Percentiles rank a stretch among this genome's conserved stretches.
phyloP scores from a whole-genome alignment of 2,888 invertebrate genomes.

The Tridacna crocea region DNA sequence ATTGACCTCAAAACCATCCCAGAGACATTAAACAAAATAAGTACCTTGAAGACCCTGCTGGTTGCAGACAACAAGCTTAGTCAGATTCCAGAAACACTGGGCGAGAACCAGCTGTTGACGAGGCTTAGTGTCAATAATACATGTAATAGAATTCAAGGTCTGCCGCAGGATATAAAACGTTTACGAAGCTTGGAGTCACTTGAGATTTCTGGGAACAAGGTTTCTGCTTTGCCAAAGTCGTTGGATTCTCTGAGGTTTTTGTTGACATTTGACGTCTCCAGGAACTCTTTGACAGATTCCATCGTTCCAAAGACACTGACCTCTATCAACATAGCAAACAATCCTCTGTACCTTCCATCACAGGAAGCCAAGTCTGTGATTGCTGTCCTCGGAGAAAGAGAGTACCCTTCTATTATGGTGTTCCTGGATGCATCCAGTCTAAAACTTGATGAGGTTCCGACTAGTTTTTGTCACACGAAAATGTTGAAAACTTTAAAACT shows the following conservation, averaged over 20 bases:
- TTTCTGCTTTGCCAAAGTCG: conserved; percentile 76
- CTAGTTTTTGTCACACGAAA: conserved; percentile 72
- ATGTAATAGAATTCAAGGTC: conserved; percentile 71
- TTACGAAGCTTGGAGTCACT: conserved; percentile 70
- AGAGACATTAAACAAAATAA: conserved; percentile 68
- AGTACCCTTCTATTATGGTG: conserved; percentile 73
- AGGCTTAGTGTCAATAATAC: conserved; percentile 71
- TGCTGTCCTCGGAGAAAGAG: conserved; percentile 70
- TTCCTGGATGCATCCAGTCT: conserved; percentile 74
- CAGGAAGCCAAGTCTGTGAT: conserved; percentile 72
- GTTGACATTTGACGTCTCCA: conserved; percentile 73
- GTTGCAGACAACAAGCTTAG: conserved; percentile 76
- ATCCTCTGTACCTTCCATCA: conserved; percentile 74
- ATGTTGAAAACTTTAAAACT: conserved; percentile 73
- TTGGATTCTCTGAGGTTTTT: conserved; percentile 76
- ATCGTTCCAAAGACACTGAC: conserved; percentile 74
- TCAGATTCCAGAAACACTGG: conserved; percentile 77
- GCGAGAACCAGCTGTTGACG: conserved; percentile 76
- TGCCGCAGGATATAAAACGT: conserved; percentile 74
- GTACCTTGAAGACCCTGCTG: conserved; percentile 70
- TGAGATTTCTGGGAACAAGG: conserved; percentile 69
- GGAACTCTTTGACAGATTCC: conserved; percentile 76
- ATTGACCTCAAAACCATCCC: conserved; percentile 75
- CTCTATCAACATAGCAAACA: conserved; percentile 73
- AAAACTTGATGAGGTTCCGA: conserved; percentile 76